These are phyloP conservation scores for Glaucomys volans DNA, from an alignment of 2,113 vertebrate genomes.

Conservation along the genomic window DNA sequence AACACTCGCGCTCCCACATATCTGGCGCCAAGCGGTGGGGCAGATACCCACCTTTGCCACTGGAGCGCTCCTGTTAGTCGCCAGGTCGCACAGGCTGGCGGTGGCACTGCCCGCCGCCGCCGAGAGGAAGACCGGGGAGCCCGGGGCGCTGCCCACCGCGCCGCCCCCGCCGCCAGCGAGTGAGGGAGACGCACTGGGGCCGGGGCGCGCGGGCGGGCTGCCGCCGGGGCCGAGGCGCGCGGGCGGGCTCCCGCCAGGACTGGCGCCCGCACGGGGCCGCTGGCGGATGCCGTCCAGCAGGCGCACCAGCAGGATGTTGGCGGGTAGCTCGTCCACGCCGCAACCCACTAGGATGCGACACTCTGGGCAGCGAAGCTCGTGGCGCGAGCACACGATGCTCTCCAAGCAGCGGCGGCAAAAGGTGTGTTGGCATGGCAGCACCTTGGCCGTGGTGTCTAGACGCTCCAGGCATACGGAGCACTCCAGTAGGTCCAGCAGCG, in stretches of 20 bases:
- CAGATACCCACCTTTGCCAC: conserved; percentile 89
- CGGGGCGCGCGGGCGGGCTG: conserved; percentile 68
- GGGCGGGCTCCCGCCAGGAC: conserved; percentile 71
- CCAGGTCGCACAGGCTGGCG: conserved; percentile 89
- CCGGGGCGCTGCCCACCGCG: neutral
- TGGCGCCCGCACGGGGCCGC: conserved; percentile 87
- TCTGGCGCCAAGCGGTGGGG: neutral
- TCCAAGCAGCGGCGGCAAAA: conserved; percentile 98
- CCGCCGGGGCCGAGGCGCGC: conserved; percentile 45
- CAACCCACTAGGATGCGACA: conserved; percentile 97
- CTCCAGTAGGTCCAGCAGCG: conserved; percentile 96
- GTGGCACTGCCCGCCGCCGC: conserved; percentile 88
- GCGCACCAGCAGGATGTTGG: conserved; percentile 96
- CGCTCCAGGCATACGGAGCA: conserved; percentile 98
- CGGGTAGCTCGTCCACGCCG: conserved; percentile 95
- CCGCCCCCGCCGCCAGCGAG: conserved; percentile 82
- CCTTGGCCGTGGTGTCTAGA: conserved; percentile 96
- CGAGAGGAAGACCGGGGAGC: conserved; percentile 68
- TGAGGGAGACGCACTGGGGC: conserved; percentile 48
- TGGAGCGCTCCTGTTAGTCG: conserved; percentile 88
- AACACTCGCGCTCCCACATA: neutral
- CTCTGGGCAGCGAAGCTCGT: conserved; percentile 97
- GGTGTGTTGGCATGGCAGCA: conserved; percentile 97
- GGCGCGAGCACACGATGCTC: conserved; percentile 95
- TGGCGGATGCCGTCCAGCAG: conserved; percentile 96